A percentile compares a stretch with the other conserved stretches of the same genome.
Conservation (phyloP, 2,888 invertebrate genomes). For the Euplagia quadripunctaria region DNA sequence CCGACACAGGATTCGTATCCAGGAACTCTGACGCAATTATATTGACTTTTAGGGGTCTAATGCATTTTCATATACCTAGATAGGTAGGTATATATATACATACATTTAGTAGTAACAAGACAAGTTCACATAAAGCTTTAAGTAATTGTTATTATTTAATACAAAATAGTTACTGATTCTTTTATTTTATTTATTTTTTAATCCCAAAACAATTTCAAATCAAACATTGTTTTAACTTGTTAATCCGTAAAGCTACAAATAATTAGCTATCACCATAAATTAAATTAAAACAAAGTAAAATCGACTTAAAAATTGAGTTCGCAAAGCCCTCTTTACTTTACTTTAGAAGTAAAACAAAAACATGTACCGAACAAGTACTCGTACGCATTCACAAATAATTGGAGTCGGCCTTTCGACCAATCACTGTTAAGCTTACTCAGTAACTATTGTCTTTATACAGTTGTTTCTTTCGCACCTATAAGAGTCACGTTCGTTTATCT, state of each 20-base stretch:
- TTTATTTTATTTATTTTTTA: neutral
- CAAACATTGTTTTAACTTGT: constrained; percentile 10
- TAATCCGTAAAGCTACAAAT: constrained; percentile 8
- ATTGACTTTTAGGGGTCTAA: too few species aligned
- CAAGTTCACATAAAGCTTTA: too few species aligned
- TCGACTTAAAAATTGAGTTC: accelerated
- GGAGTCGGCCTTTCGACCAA: constrained; percentile 48
- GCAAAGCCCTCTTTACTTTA: constrained; percentile 28
- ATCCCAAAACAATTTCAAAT: constrained; percentile 1
- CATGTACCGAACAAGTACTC: constrained; percentile 49
- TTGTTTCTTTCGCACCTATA: constrained; percentile 27
- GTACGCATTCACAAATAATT: constrained; percentile 59
- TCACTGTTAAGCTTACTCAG: constrained; percentile 31
- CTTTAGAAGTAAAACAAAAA: constrained; percentile 40
- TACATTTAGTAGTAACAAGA: too few species aligned
- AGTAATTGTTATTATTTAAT: neutral
- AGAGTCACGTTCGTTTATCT: constrained; percentile 25
- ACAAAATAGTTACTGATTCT: neutral
- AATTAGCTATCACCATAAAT: constrained; percentile 17
- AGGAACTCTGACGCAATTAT: too few species aligned
- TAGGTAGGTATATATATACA: too few species aligned
- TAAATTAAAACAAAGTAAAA: constrained; percentile 16
- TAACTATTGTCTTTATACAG: constrained; percentile 41
- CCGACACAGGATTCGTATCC: too few species aligned
- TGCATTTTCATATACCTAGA: too few species aligned